Percentiles rank a stretch among this genome's conserved stretches.
Evolutionary conservation across 2,113 vertebrate species (phyloP).

Genomic region (Ardeotis arabs): DNA sequence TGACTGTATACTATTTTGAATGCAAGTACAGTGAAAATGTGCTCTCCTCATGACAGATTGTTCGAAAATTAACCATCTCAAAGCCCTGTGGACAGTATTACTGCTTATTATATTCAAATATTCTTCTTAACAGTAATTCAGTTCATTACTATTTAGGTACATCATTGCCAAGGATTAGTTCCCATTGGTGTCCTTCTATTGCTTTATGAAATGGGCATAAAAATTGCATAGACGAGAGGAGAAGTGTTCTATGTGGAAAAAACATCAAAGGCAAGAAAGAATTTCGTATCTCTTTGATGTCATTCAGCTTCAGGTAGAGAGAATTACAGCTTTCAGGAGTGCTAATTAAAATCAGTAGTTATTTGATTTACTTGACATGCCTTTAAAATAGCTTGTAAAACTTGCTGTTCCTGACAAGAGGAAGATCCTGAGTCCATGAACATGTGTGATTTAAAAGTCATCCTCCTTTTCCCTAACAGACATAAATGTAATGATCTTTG

Average conservation of each 20-base stretch:
- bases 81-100: neutral
- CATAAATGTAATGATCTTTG: neutral
- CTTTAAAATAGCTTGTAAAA: slow-evolving; percentile 11
- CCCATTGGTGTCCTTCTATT: neutral
- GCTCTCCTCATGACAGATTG: neutral
- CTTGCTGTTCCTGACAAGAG: neutral
- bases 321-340: neutral
- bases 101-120: neutral
- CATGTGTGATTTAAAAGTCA: neutral
- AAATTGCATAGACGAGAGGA: neutral
- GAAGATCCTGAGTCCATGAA: neutral
- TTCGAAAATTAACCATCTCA: neutral
- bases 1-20: neutral
- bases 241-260: neutral
- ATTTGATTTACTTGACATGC: neutral
- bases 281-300: slow-evolving; percentile 20
- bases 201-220: neutral
- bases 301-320: neutral
- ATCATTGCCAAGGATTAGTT: neutral
- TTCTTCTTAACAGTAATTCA: neutral
- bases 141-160: neutral
- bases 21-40: neutral
- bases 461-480: neutral
- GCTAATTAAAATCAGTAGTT: slow-evolving; percentile 35
- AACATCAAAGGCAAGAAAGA: slow-evolving; percentile 20